A percentile compares a stretch with the other conserved stretches of the same genome.
phyloP scores from a whole-genome alignment of 1,140 invertebrate genomes.

The Drosophila bocqueti region DNA sequence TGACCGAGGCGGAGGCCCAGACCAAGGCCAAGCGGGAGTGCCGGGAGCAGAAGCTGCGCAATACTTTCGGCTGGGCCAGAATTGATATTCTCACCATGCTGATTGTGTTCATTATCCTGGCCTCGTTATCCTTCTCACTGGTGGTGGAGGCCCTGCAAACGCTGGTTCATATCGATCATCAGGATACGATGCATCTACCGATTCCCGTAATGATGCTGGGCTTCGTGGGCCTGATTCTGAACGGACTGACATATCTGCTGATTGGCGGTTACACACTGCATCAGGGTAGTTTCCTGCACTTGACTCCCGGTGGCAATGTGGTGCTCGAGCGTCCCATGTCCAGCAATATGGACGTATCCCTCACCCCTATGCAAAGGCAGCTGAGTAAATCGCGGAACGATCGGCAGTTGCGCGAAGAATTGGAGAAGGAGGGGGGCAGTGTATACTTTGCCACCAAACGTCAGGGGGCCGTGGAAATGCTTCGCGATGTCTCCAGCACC shows the following conservation, averaged over 20 bases:
- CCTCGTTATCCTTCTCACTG: slow-evolving; percentile 93
- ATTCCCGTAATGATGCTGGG: slow-evolving; percentile 88
- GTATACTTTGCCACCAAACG: slow-evolving; percentile 80
- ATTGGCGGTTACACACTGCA: slow-evolving; percentile 93
- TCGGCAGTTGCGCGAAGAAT: slow-evolving; percentile 65
- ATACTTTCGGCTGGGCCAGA: slow-evolving; percentile 96
- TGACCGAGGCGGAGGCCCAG: slow-evolving; percentile 63
- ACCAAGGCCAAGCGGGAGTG: slow-evolving; percentile 59
- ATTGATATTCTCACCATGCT: slow-evolving; percentile 93
- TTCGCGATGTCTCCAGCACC: slow-evolving; percentile 88
- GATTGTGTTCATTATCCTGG: slow-evolving; percentile 93
- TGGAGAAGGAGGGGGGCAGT: slow-evolving; percentile 70
- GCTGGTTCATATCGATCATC: slow-evolving; percentile 90
- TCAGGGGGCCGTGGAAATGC: slow-evolving; percentile 86
- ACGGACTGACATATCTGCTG: slow-evolving; percentile 90
- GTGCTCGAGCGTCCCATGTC: slow-evolving; percentile 87
- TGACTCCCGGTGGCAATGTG: slow-evolving; percentile 88
- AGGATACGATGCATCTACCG: slow-evolving; percentile 88
- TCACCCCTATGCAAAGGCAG: slow-evolving; percentile 85
- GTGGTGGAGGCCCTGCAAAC: slow-evolving; percentile 93
- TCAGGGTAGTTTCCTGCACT: slow-evolving; percentile 90
- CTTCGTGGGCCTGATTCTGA: slow-evolving; percentile 88
- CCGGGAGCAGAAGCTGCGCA: slow-evolving; percentile 89
- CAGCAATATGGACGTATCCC: slow-evolving; percentile 82
- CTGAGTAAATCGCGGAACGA: slow-evolving; percentile 83